Base-by-base conservation (phyloP, 2,797 vertebrate genomes). In the Enteromius thamalakanensis region DNA sequence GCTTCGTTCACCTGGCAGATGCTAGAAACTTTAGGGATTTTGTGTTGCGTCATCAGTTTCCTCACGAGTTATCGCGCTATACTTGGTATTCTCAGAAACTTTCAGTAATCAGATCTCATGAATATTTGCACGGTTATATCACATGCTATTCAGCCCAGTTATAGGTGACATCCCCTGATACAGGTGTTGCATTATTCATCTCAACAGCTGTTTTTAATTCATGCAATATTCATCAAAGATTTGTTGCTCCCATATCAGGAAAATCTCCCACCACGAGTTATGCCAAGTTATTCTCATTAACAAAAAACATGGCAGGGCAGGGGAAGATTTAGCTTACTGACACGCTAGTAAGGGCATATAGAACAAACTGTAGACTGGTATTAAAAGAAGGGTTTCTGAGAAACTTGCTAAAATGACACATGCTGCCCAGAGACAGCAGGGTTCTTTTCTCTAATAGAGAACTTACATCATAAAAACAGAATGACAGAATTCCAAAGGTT, bases 121-220 rank as follows among this genome's bases (percentile, higher is more conserved):
- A 90, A 90, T 93, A 84, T 88, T 90, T 23, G 29, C 53, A 58
- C 51, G 86, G 84, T 85, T 83, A 23, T 64, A 68, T 10, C 37
- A 81, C 70, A 40, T 72, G 58, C 67, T 79, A 83, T 87, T 84
- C 32, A 75, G 86, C 55, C 82, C 62, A 76, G 51, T 69, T 29
- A 45, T 76, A 64, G 58, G 79, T 26, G 45, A 21, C 32, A 42
- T 47, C 19, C 49, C 74, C 14, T 10, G 7, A 58, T 26, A 42
- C 67, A 64, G 15, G 69, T 67, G 17, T 34, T 71, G 45, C 47
- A 86, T 86, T 77, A 85, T 83, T 77, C 29, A 80, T 78, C 45
- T 17, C 42, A 37, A 62, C 49, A 65, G 29, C 65, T 82, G 62
- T 79, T 85, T 51, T 81, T 40, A 21, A 72, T 23, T 45, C 37